Percentiles rank a stretch among this genome's conserved stretches.
phyloP scores from a whole-genome alignment of 2,113 vertebrate genomes.

The Chaenocephalus aceratus region DNA sequence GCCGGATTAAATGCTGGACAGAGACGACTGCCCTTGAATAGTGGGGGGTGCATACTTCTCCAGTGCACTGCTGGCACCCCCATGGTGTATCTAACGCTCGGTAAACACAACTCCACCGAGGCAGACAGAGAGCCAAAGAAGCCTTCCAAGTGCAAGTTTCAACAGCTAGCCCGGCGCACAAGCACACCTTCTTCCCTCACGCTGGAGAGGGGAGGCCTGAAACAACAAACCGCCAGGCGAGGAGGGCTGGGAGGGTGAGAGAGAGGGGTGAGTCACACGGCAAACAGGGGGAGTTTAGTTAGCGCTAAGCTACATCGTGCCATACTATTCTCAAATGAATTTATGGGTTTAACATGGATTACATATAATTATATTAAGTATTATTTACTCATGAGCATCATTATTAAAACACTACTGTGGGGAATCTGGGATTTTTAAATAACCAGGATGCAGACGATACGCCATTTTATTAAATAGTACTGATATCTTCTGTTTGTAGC shows the following conservation, averaged over 20 bases:
- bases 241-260: conserved; percentile 26
- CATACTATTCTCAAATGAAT: conserved; percentile 20
- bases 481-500: too few relatives aligned
- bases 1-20: conserved; percentile 26
- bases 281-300: conserved; percentile 56
- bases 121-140: conserved; percentile 46
- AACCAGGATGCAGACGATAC: too few relatives aligned
- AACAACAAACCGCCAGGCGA: conserved; percentile 76
- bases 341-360: conserved; percentile 24
- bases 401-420: too few relatives aligned
- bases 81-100: conserved; percentile 60
- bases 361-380: conserved; percentile 18
- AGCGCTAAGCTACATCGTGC: conserved; percentile 29
- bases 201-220: conserved; percentile 72
- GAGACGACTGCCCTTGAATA: conserved; percentile 22
- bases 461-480: too few relatives aligned
- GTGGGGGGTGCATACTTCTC: conserved; percentile 44
- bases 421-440: too few relatives aligned
- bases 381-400: conserved; percentile 32
- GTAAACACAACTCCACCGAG: conserved; percentile 68
- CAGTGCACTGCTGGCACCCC: conserved; percentile 57
- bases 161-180: conserved; percentile 67
- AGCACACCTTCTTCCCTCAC: conserved; percentile 76
- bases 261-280: conserved; percentile 57
- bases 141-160: conserved; percentile 77